Conservation (phyloP, 2,113 vertebrate species). For the Hyperoodon ampullatus region DNA sequence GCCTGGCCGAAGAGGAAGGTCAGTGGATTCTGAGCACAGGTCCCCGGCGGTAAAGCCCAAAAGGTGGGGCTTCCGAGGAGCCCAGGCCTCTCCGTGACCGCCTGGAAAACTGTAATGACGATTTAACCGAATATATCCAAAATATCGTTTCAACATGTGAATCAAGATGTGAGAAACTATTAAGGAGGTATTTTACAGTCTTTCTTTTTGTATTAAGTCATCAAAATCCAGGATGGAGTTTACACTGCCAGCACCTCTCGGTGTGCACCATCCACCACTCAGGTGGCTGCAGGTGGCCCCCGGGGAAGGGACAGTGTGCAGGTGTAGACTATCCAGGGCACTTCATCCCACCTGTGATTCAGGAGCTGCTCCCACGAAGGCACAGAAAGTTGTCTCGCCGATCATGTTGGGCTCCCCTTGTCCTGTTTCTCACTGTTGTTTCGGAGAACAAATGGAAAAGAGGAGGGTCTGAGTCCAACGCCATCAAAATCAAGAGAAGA, state of each 20-base stretch:
- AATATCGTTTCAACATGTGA: not conserved
- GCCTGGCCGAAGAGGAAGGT: not conserved
- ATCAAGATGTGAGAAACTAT: not conserved
- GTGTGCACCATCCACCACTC: too few relatives aligned
- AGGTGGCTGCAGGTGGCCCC: too few relatives aligned
- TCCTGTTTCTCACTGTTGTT: not conserved
- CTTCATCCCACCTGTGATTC: too few relatives aligned
- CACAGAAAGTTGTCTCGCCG: too few relatives aligned
- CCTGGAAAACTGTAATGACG: not conserved
- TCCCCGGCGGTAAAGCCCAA: not conserved
- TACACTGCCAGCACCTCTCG: not conserved
- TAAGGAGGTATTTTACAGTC: not conserved
- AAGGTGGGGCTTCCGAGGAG: accelerated
- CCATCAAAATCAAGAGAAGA: not conserved
- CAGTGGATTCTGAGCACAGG: not conserved
- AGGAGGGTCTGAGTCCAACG: not conserved
- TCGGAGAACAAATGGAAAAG: not conserved
- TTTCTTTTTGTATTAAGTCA: not conserved
- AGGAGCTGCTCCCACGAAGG: too few relatives aligned
- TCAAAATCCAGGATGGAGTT: not conserved
- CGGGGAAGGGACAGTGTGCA: not conserved
- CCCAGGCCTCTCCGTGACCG: too few relatives aligned
- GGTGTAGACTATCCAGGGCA: too few relatives aligned
- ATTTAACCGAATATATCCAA: not conserved
- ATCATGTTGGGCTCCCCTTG: too few relatives aligned